Conservation (phyloP, 1,140 invertebrate genomes). For the Whitmania pigra region DNA sequence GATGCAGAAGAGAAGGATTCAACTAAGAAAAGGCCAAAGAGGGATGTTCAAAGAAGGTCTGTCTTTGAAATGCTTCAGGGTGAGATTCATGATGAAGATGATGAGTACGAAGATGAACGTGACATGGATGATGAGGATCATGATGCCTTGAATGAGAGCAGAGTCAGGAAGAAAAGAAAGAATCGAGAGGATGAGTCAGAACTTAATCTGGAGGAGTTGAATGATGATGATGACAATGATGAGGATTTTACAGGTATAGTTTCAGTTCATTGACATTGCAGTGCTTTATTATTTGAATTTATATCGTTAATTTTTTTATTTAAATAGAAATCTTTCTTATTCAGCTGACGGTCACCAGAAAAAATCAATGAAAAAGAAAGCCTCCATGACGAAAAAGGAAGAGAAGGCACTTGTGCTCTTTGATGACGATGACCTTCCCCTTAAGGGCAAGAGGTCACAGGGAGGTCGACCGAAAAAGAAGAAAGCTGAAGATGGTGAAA, state of each 20-base stretch:
- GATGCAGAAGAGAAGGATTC: neutral
- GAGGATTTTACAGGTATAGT: neutral
- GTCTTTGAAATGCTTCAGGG: neutral
- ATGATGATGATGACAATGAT: constrained; percentile 10
- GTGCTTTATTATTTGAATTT: too few species aligned
- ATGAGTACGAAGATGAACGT: neutral
- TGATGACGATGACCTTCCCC: constrained; percentile 8
- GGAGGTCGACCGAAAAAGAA: neutral
- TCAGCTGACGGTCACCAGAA: too few species aligned
- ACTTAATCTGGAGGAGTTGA: neutral
- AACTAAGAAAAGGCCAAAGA: neutral
- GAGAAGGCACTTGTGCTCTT: neutral
- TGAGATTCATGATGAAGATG: neutral
- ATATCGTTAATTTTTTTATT: too few species aligned
- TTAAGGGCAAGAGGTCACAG: neutral
- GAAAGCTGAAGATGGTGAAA: neutral
- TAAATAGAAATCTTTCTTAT: too few species aligned
- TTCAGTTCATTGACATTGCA: neutral
- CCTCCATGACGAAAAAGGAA: neutral
- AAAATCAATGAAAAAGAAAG: too few species aligned
- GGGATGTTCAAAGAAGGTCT: constrained; percentile 9
- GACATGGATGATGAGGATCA: neutral
- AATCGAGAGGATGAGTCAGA: too few species aligned
- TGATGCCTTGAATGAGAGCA: neutral
- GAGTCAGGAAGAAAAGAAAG: too few species aligned